These are phyloP conservation scores for Drosophila leonis DNA, from an alignment of 2,888 invertebrate genomes.

Conservation along the genomic window DNA sequence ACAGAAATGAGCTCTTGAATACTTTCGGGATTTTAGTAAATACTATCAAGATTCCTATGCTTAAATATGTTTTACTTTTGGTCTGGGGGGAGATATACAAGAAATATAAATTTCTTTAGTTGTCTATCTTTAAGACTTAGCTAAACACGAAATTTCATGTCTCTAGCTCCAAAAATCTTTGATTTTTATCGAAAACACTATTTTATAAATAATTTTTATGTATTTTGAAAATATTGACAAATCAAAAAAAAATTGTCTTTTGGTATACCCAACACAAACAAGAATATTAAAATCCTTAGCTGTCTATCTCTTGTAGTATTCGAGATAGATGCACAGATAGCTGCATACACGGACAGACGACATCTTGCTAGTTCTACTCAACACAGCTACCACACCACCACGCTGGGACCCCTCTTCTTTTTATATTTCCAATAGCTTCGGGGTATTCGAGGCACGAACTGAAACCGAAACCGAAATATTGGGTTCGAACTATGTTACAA, in stretches of 20 bases:
- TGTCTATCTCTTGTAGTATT: too few species aligned
- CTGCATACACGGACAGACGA: neutral
- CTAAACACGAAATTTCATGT: neutral
- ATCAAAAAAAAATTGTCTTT: too few species aligned
- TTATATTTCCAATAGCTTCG: neutral
- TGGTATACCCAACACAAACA: too few species aligned
- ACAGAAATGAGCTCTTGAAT: too few species aligned
- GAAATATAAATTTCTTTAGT: too few species aligned
- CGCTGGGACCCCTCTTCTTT: neutral
- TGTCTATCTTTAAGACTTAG: neutral
- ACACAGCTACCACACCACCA: neutral
- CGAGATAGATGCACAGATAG: neutral
- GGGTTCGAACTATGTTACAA: neutral
- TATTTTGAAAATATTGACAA: too few species aligned
- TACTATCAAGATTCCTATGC: too few species aligned
- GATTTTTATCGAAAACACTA: neutral
- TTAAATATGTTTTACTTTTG: too few species aligned
- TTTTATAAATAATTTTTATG: neutral
- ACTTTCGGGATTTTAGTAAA: too few species aligned
- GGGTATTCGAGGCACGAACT: neutral
- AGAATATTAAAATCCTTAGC: too few species aligned
- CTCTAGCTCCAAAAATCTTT: neutral
- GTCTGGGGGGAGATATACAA: too few species aligned
- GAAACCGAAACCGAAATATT: conserved; percentile 7
- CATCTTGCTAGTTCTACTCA: neutral